Percentiles rank a stretch among this genome's conserved stretches.
Evolutionary conservation across 2,888 invertebrate species (phyloP).

Genomic region (Dolichopus griseipennis): DNA sequence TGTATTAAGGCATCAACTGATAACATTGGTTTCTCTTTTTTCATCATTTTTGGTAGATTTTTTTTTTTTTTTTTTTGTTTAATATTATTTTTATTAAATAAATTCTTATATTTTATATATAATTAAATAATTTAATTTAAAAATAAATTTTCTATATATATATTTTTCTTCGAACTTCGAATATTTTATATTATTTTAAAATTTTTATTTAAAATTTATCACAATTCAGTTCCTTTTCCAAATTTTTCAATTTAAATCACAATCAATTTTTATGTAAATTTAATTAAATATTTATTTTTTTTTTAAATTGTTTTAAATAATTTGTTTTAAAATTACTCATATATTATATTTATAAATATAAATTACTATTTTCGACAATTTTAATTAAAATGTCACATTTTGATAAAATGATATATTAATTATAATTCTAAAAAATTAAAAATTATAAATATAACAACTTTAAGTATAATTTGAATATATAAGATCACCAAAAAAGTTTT

Average conservation of each 20-base stretch:
- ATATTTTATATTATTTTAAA: too few species aligned
- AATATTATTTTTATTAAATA: neutral
- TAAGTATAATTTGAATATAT: too few species aligned
- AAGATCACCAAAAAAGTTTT: too few species aligned
- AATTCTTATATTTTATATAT: neutral
- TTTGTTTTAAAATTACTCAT: too few species aligned
- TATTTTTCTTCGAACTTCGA: neutral
- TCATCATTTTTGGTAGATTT: constrained; percentile 23
- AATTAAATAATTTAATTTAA: neutral
- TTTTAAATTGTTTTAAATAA: too few species aligned
- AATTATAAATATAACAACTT: too few species aligned
- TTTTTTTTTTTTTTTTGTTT: constrained; percentile 14
- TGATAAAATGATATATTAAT: neutral
- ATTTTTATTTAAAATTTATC: neutral
- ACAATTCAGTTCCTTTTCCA: neutral
- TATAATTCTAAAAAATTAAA: neutral
- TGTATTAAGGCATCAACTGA: constrained; percentile 26
- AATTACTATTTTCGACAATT: too few species aligned
- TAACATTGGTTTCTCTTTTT: constrained; percentile 27
- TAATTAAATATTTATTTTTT: too few species aligned
- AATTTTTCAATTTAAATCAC: neutral
- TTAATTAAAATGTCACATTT: neutral
- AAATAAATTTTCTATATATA: neutral
- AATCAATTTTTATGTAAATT: too few species aligned
- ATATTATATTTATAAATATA: too few species aligned